Evolutionary conservation across 2,113 vertebrate genomes (phyloP), one percentile per base, ranked within the genome.

Genomic region (Labeo catla): DNA sequence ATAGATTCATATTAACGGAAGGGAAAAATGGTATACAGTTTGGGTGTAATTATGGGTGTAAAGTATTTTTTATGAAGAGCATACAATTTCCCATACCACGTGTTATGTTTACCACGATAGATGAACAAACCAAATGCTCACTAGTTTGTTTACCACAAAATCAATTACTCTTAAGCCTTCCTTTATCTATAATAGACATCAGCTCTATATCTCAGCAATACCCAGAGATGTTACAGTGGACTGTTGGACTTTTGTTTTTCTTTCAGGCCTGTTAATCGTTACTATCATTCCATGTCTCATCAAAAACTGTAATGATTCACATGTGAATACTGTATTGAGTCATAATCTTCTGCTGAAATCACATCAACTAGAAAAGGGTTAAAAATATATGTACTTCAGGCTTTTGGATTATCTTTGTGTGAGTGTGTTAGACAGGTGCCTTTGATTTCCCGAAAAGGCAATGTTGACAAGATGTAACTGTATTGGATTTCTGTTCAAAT

Each of bases 171-270:
- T 28, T 13, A 10, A 50, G n/a, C 10, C 72, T 13, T 23, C 72
- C 23, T 74, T 74, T 74, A 76, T 50, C n/a, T 50, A 49, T 23
- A 49, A 49, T 49, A 50, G 5, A 28, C 73, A 50, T 23, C 45
- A 76, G 21, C 50, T 76, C n/a, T 74, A 49, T 76, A 76, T 76
- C 73, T 76, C 21, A 8, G n/a, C 73, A 49, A 76, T 19, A 73
- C 70, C 39, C 70, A 11, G 70, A 39, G 4, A 57, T 61, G 52
- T 61, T 45, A 15, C 34, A 4, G 39, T 65, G 79, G 61, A 63
- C 79, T 81, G 59, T 81, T 81, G 43, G 59, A 81, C 59, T 81
- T 43, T 79, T 59, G 36, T 63, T 63, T 50, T 68, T 68, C 61
- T 81, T 47, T 50, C n/a, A 34, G 15, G 13, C 23, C 6, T n/a